Base-by-base conservation (phyloP, 1,140 invertebrate species). In the Phortica variegata region DNA sequence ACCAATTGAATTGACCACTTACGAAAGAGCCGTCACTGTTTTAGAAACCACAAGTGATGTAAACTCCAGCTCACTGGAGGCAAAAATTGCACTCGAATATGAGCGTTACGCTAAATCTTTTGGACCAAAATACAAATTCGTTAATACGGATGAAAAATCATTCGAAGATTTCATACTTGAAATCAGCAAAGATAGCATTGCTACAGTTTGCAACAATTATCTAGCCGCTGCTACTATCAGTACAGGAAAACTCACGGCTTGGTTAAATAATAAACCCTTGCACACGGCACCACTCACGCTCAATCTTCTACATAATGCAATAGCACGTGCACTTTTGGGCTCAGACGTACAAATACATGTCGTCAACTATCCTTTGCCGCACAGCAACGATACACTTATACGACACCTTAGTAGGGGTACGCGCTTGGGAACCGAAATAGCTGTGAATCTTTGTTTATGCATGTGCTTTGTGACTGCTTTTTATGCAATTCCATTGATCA, bases 381-480 rank as follows among this genome's bases (percentile, higher is more conserved):
- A 42, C 15, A 19, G 15, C n/a, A 29, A 15, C 26, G 40, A 42
- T 9, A 29, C 19, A 42, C 6, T 4, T 6, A 5, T 29, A 13
- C 3, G n/a, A 8, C 37, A n/a, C 3, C 29, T 20, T 6, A 65
- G 70, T 26, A 63, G 70, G 16, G 80, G 79, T 2, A 77, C 77
- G 50, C 79, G 74, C 47, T 76, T 80, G 69, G 82, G 81, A 21
- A 83, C 83, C 49, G 80, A 83, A 53, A 76, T 83, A 42, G 78
- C 82, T 8, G 82, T 84, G 54, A 34, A 33, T 36, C 77, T 83
- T 15, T 79, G 79, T 36, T 83, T 84, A 60, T 80, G 81, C 52
- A 82, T 84, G 81, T 78, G 81, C 2, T 83, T 89, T 58, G 83
- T 89, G 2, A 84, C 86, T 0, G 82, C 87, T 1, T 87, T 85